phyloP scores from a whole-genome alignment of 2,113 vertebrate species.

The Centropus bengalensis region DNA sequence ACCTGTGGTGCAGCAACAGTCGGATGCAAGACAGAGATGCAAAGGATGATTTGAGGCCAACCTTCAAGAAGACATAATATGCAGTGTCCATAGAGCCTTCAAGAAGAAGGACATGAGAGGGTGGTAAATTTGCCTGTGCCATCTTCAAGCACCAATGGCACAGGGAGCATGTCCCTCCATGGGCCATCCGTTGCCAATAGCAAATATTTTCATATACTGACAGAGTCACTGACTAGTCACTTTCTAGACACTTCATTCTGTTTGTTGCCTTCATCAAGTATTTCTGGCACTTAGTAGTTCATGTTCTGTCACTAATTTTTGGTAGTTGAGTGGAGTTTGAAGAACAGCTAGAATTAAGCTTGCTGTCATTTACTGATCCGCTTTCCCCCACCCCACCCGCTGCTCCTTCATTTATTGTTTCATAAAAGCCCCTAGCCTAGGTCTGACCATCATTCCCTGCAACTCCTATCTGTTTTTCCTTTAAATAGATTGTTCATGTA shows the following conservation, averaged over 20 bases:
- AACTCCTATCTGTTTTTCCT: background rate
- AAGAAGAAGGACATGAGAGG: background rate
- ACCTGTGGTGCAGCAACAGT: background rate
- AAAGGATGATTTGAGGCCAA: background rate
- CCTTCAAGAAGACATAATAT: background rate
- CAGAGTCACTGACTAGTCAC: background rate
- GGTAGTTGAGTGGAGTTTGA: background rate
- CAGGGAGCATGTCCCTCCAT: background rate
- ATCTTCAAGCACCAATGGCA: fast-evolving
- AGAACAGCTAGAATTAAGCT: background rate
- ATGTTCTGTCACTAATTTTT: background rate
- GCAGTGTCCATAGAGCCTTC: background rate
- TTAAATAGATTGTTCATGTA: background rate
- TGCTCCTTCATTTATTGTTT: background rate
- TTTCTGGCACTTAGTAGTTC: background rate
- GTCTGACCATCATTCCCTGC: background rate
- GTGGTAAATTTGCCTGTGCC: background rate
- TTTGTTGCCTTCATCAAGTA: background rate
- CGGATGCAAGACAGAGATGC: background rate
- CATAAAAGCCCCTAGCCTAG: background rate
- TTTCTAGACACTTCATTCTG: background rate
- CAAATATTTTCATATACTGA: background rate
- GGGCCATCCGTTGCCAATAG: fast-evolving
- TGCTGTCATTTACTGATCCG: background rate
- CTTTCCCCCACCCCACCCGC: background rate